Base-by-base conservation (phyloP, 2,113 vertebrate genomes). In the Hepsetus odoe region DNA sequence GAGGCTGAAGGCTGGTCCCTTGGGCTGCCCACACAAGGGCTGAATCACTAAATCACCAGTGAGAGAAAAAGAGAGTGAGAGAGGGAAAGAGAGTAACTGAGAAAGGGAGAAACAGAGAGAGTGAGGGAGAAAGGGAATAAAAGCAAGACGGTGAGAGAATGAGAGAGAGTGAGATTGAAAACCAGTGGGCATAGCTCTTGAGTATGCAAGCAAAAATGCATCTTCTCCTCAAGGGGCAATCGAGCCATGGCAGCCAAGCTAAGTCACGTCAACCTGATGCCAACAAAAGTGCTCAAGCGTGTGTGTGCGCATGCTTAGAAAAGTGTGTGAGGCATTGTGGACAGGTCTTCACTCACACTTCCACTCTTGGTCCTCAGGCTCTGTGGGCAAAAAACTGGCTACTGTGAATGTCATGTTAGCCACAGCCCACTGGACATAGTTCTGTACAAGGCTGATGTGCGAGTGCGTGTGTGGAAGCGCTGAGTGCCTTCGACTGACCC, bases 361-460 rank as follows among this genome's bases (percentile, higher is more conserved):
- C 62, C 77, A 72, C 30, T 56, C 44, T 38, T 69, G 40, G 62
- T 68, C 77, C 73, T 68, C 44, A 30, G 73, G 67, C 51, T 72
- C 33, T 30, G 77, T 67, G 53, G 72, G 61, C 59, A 73, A 51
- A n/a, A 53, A 76, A 66, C 61, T 32, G 68, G 32, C 68, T 80
- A 56, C 62, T 77, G 62, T 40, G 46, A 55, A 74, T 76, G 89
- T 90, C 89, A 90, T 84, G 87, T 91, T 88, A 92, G 84, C 86
- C 88, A 91, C 89, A 89, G 84, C 82, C 90, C 88, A 89, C 53
- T 86, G 87, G 90, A 80, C 89, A 87, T 82, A 80, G 78, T 85
- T 84, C 64, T 86, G 22, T 82, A 82, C 64, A 67, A 33, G 33
- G 58, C 35, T 28, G 24, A 24, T 70, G 65, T 30, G 61, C 53